Percentiles rank a stretch among this genome's conserved stretches.
Evolutionary conservation across 1,140 invertebrate genomes (phyloP).

Genomic region (Nasonia vitripennis): DNA sequence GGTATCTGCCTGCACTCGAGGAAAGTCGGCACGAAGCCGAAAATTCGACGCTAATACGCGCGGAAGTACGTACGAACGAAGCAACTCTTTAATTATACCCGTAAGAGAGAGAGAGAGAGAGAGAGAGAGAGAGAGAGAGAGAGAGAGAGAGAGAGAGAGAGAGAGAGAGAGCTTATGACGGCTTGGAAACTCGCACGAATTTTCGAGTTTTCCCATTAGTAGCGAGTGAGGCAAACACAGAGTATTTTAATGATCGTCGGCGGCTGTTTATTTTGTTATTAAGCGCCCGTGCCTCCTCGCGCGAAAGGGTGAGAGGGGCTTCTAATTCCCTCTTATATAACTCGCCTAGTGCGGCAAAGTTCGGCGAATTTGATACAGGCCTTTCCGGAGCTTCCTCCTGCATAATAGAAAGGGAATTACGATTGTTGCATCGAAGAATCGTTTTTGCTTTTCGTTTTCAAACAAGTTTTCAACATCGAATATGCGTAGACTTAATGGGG

Average conservation of each 20-base stretch:
- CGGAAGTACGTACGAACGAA: neutral
- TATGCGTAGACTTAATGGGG: too few relatives aligned
- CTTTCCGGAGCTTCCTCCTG: too few relatives aligned
- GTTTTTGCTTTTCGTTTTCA: too few relatives aligned
- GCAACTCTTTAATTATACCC: neutral
- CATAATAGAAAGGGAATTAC: too few relatives aligned
- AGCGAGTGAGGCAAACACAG: slow-evolving; percentile 1
- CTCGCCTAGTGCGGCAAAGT: too few relatives aligned
- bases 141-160: neutral
- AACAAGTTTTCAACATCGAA: too few relatives aligned
- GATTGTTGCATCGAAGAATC: too few relatives aligned
- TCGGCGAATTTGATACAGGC: too few relatives aligned
- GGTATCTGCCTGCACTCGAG: neutral
- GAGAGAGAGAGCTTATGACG: neutral
- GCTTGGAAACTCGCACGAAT: slow-evolving; percentile 12
- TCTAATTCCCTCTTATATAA: too few relatives aligned
- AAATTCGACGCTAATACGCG: neutral
- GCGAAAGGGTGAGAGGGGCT: neutral
- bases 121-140: too few relatives aligned
- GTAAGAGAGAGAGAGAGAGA: neutral
- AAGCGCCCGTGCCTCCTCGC: neutral
- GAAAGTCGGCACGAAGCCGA: neutral
- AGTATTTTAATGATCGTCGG: slow-evolving; percentile 14
- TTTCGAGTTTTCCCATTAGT: slow-evolving; percentile 37
- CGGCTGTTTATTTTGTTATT: slow-evolving; percentile 35